phyloP scores from a whole-genome alignment of 2,797 vertebrate species.

The Rhabdomys pumilio region DNA sequence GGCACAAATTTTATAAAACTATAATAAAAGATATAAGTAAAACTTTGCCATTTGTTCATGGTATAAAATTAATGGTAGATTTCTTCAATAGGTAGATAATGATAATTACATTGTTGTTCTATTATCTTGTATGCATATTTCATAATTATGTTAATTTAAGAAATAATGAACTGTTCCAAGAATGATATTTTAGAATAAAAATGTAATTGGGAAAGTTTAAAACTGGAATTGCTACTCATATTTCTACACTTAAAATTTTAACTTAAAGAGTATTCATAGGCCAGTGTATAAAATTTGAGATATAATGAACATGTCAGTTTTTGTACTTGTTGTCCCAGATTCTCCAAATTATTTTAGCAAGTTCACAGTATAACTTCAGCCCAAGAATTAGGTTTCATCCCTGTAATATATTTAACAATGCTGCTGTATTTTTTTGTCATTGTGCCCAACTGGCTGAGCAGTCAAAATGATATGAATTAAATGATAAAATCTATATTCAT shows the following conservation, averaged over 20 bases:
- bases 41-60: not conserved
- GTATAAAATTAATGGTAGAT: constrained; percentile 11
- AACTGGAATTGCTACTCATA: not conserved
- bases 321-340: not conserved
- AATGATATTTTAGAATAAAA: constrained; percentile 20
- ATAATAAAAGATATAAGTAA: constrained; percentile 19
- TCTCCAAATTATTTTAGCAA: constrained; percentile 2
- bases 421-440: not conserved
- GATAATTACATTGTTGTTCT: not conserved
- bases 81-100: not conserved
- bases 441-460: not conserved
- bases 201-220: not conserved
- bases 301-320: not conserved
- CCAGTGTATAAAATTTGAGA: not conserved
- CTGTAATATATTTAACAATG: not conserved
- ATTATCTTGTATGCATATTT: not conserved
- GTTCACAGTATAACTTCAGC: not conserved
- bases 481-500: not conserved
- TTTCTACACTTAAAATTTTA: constrained; percentile 20
- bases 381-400: not conserved
- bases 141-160: not conserved
- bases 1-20: not conserved
- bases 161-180: constrained; percentile 19
- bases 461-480: not conserved
- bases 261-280: not conserved